These are phyloP conservation scores for Protobothrops mucrosquamatus DNA, from an alignment of 2,113 vertebrate species.

Conservation along the genomic window DNA sequence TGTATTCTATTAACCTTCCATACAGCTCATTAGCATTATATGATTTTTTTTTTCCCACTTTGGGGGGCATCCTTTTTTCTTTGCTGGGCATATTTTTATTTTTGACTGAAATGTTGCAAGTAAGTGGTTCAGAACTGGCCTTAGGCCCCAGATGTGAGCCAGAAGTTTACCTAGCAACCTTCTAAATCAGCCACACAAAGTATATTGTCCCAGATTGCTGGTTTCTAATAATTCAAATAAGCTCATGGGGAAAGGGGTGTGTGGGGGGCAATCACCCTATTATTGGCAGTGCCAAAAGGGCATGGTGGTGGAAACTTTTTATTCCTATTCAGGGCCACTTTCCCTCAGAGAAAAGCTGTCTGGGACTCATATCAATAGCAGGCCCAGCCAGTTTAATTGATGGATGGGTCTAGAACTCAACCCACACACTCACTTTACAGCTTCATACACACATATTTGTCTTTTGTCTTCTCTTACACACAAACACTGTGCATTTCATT, in stretches of 20 bases:
- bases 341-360: background rate
- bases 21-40: background rate
- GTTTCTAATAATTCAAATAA: slow-evolving; percentile 14
- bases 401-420: background rate
- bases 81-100: background rate
- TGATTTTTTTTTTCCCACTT: background rate
- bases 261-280: background rate
- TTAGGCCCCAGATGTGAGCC: background rate
- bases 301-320: background rate
- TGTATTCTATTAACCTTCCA: background rate
- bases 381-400: background rate
- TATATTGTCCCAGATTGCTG: background rate
- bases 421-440: too few species aligned
- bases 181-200: background rate
- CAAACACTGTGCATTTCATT: background rate
- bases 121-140: background rate
- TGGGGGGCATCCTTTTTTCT: background rate
- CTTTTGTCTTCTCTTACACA: background rate
- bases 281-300: background rate
- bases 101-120: background rate
- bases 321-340: background rate
- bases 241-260: background rate
- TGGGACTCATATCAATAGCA: background rate
- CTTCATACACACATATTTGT: background rate
- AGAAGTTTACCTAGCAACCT: slow-evolving; percentile 7